Percentiles rank a stretch among this genome's conserved stretches.
Evolutionary conservation across 2,797 vertebrate genomes (phyloP).

Genomic region (Remorina albescens): DNA sequence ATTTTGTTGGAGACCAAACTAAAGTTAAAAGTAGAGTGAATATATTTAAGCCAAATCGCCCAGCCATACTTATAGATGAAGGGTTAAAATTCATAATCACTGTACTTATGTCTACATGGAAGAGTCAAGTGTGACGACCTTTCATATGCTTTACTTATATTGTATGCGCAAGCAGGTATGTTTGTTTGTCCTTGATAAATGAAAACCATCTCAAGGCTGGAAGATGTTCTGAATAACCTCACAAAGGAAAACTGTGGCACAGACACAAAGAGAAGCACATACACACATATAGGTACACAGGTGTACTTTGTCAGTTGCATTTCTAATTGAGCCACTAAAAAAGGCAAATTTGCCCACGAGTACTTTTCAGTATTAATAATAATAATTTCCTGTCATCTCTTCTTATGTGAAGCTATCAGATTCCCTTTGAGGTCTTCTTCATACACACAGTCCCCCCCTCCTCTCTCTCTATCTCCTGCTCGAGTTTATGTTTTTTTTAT

Average conservation of each 20-base stretch:
- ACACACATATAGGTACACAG: conserved; percentile 33
- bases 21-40: background rate
- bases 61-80: too few relatives aligned
- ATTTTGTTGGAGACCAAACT: background rate
- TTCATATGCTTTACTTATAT: background rate
- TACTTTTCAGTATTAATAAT: conserved; percentile 60
- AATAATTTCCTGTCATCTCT: conserved; percentile 64
- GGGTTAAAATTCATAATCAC: conserved; percentile 2
- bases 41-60: too few relatives aligned
- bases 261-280: conserved; percentile 8
- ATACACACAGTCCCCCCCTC: conserved; percentile 15
- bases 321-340: conserved; percentile 67
- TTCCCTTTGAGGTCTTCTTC: conserved; percentile 57
- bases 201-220: conserved; percentile 44
- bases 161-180: too few relatives aligned
- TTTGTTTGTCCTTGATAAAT: conserved; percentile 58
- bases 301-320: conserved; percentile 63
- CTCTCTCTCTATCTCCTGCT: conserved; percentile 25
- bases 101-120: too few relatives aligned
- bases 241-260: conserved; percentile 26
- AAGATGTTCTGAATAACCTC: conserved; percentile 40
- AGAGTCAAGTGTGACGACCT: conserved; percentile 20
- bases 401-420: conserved; percentile 51
- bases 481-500: conserved; percentile 36
- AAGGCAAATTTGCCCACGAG: conserved; percentile 69